Evolutionary conservation across 2,888 invertebrate genomes (phyloP).

Genomic region (Geotrupes spiniger): DNA sequence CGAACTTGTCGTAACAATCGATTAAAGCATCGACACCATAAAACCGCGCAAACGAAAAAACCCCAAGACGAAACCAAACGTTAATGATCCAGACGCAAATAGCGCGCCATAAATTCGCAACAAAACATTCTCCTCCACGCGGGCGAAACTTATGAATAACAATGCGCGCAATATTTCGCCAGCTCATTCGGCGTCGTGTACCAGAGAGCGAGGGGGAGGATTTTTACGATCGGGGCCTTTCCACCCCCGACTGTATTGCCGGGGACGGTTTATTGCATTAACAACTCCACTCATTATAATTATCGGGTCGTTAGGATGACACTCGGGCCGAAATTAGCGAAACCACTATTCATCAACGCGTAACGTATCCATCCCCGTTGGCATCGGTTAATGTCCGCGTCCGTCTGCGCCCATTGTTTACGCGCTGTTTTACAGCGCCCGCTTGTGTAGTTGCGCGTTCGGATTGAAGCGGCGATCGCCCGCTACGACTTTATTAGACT

Average conservation of each 20-base stretch:
- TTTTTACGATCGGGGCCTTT: background rate
- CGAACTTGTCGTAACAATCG: too few relatives aligned
- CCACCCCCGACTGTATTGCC: conserved; percentile 31
- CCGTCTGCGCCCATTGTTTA: background rate
- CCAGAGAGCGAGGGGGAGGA: conserved; percentile 10
- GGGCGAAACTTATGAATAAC: conserved; percentile 21
- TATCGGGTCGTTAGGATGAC: conserved; percentile 46
- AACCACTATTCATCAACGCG: conserved; percentile 30
- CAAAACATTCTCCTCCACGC: conserved; percentile 16
- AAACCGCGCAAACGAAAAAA: too few relatives aligned
- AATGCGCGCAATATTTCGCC: conserved; percentile 24
- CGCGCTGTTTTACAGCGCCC: background rate
- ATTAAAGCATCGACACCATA: too few relatives aligned
- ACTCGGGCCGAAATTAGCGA: conserved; percentile 32
- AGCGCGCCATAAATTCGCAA: conserved; percentile 4
- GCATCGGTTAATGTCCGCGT: conserved; percentile 3
- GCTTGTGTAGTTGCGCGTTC: too few relatives aligned
- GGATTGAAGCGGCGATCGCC: too few relatives aligned
- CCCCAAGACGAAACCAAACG: conserved; percentile 13
- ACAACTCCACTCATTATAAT: conserved; percentile 52
- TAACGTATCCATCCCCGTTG: conserved; percentile 15
- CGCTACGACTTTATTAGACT: too few relatives aligned
- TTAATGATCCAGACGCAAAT: conserved; percentile 1
- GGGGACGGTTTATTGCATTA: conserved; percentile 48
- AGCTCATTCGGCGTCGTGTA: conserved; percentile 21